Base-by-base conservation (phyloP, 2,888 invertebrate genomes). In the Diadromus collaris region DNA sequence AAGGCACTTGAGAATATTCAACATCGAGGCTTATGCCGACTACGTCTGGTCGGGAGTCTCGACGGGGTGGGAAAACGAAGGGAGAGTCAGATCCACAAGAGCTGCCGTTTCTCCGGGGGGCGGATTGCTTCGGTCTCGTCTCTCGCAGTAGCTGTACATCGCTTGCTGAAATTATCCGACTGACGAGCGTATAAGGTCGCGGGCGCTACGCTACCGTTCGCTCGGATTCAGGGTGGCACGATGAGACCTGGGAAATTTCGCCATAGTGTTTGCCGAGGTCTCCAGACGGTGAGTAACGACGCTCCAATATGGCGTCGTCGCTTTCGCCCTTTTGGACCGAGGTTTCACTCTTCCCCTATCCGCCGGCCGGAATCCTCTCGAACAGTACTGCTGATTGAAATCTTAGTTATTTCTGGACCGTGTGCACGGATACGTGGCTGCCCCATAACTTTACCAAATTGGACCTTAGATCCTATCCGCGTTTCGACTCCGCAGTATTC, bases 301-400 rank as follows among this genome's bases (percentile, higher is more conserved):
- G 70, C 38, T 81, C 76, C 83, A 85, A 85, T 86, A 86, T 83
- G 83, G 79, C 82, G 67, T 44, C 75, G 69, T 48, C 63, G 71
- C 60, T 56, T 64, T 71, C 65, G 51, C 21, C 70, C 69, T 16
- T 61, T 54, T 54, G 24, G 46, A 44, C 56, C 29, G 46, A 41
- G 56, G n/a, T 41, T 61, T 41, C 21, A 61, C 54, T 44, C 65
- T 65, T 27, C 63, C 29, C 41, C 71, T 38, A 70, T 78, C 51
- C 6, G 16, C 38, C 56, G 32, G 38, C 21, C 9, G 32, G 16
- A 61, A 73, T 65, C 70, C 29, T 65, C 82, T 81, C 87, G 85
- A 87, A 85, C 83, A 85, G 58, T 38, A 61, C 70, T 70, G 72
- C 84, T 86, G 87, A 88, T 89, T 86, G 85, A 86, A 87, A 88